A percentile compares a stretch with the other conserved stretches of the same genome.
phyloP scores from a whole-genome alignment of 2,113 vertebrate genomes.

The Xenopus laevis region DNA sequence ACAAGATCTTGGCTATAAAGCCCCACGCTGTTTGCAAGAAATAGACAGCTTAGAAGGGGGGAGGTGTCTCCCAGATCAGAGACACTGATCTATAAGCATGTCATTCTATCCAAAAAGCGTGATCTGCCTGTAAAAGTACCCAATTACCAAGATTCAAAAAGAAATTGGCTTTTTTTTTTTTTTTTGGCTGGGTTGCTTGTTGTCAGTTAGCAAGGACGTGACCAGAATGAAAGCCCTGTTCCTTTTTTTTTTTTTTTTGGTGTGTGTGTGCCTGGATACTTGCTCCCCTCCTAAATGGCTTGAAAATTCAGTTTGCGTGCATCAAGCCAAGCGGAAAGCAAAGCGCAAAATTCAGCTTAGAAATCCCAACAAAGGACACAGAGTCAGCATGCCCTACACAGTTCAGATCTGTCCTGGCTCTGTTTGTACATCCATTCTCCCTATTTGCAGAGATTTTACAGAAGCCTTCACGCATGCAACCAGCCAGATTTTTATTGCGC shows the following conservation, averaged over 20 bases:
- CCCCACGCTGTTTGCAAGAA: constrained; percentile 4
- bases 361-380: constrained; percentile 55
- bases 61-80: constrained; percentile 45
- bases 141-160: constrained; percentile 79
- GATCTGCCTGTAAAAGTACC: constrained; percentile 76
- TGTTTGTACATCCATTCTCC: constrained; percentile 52
- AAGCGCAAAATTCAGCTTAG: constrained; percentile 66
- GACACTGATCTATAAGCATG: constrained; percentile 57
- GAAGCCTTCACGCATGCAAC: constrained; percentile 46
- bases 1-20: constrained; percentile 11
- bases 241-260: neutral
- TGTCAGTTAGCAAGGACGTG: constrained; percentile 80
- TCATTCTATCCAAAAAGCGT: constrained; percentile 66
- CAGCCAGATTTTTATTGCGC: constrained; percentile 44
- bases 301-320: constrained; percentile 74
- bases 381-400: constrained; percentile 48
- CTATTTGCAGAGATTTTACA: constrained; percentile 50
- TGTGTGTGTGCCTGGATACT: constrained; percentile 45
- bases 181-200: constrained; percentile 71
- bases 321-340: constrained; percentile 70
- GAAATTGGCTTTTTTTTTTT: constrained; percentile 59
- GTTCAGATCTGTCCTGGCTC: constrained; percentile 51
- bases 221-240: constrained; percentile 67
- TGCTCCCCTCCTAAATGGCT: constrained; percentile 57
- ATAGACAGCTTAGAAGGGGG: constrained; percentile 8